Base-by-base conservation (phyloP, 1,140 invertebrate species). In the Lepidurus apus region DNA sequence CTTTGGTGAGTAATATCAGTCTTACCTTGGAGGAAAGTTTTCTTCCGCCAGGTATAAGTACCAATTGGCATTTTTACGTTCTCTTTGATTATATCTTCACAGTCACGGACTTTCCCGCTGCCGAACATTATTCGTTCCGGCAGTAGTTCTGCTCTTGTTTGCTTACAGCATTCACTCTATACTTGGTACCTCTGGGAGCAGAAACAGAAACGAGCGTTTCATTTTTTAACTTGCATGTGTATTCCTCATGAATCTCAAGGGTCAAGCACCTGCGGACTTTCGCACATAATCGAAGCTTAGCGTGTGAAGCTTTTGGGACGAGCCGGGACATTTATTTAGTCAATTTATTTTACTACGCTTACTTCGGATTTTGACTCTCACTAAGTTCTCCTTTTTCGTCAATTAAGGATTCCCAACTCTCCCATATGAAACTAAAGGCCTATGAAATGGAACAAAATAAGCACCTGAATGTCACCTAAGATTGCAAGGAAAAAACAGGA, bases 161-260 rank as follows among this genome's bases (percentile, higher is more conserved):
- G 34, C 1, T 34, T 34, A 34, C 34, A 34, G 34, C 34, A 34
- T 34, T 34, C 34, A 34, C 34, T 34, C 34, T 34, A 34, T 34
- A 34, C 34, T 34, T 34, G 34, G 34, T 34, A 34, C 34, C 34
- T 34, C 34, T 34, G 34, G 34, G 34, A 34, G 34, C 34, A 34
- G 34, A 34, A 34, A 34, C 53, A 21, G 53, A 65, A 21, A 13
- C 53, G 21, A 65, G 53, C 53, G 21, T 21, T 13, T 34, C 34
- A 34, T 34, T 65, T 65, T 65, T 65, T 65, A 65, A 65, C 53
- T 9, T 65, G 53, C 53, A 65, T 65, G 53, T 17, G 53, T 65
- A 65, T 17, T 65, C 53, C 53, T 65, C 53, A 65, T 65, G 53
- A 65, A 65, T 65, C n/a, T 65, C 21, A 21, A 65, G 53, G 53